These are phyloP conservation scores for Nasua narica DNA, from an alignment of 2,797 vertebrate genomes.

Conservation along the genomic window DNA sequence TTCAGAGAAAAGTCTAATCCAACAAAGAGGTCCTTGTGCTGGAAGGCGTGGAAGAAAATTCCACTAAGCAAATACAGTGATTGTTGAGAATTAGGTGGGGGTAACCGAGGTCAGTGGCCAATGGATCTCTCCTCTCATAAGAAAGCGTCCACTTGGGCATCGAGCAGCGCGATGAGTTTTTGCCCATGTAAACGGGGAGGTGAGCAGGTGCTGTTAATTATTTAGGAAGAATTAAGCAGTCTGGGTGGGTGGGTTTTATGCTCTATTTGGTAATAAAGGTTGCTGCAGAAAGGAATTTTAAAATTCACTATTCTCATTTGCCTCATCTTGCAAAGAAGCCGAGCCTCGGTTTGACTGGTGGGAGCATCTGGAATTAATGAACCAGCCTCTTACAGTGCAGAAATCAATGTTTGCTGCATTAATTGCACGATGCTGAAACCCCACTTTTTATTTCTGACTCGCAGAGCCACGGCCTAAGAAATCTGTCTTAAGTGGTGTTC, in stretches of 20 bases:
- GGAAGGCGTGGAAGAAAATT: neutral
- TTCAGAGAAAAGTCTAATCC: neutral
- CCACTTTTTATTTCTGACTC: constrained; percentile 82
- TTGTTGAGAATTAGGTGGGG: neutral
- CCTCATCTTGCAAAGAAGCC: constrained; percentile 66
- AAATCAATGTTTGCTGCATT: constrained; percentile 84
- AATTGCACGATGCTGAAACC: constrained; percentile 76
- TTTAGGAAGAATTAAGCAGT: constrained; percentile 54
- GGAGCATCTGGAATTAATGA: constrained; percentile 87
- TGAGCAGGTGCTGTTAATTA: constrained; percentile 62
- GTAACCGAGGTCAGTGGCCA: neutral
- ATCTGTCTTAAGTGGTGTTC: constrained; percentile 66
- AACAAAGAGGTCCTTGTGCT: neutral
- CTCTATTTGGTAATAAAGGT: constrained; percentile 64
- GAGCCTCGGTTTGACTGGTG: constrained; percentile 70
- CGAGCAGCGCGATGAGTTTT: neutral
- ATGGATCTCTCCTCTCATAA: neutral
- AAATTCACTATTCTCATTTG: constrained; percentile 68
- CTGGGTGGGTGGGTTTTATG: neutral
- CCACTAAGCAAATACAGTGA: neutral
- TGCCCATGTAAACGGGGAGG: neutral
- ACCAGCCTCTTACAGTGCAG: constrained; percentile 79
- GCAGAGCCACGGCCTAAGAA: constrained; percentile 77
- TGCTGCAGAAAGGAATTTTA: constrained; percentile 70
- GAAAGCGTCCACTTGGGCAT: neutral